phyloP scores from a whole-genome alignment of 2,113 vertebrate genomes.

The Uropsilus gracilis region DNA sequence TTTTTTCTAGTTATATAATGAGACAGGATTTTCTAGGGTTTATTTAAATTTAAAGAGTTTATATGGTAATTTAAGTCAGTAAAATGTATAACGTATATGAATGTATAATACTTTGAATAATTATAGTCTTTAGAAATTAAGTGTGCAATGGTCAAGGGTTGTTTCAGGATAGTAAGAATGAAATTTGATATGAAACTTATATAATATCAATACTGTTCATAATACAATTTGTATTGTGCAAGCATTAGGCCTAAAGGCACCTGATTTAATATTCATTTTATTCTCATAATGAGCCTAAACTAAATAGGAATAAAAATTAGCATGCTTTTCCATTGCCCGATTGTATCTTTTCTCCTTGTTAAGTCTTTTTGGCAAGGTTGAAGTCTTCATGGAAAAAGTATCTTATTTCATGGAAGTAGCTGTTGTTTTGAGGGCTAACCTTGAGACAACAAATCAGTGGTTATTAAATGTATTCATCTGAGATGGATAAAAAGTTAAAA shows the following conservation, averaged over 20 bases:
- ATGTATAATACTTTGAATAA: neutral
- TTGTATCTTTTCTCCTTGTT: neutral
- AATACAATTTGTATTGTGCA: neutral
- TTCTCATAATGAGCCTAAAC: neutral
- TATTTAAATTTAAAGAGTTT: conserved; percentile 44
- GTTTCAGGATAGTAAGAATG: neutral
- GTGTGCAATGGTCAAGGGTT: neutral
- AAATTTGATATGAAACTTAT: neutral
- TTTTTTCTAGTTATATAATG: neutral
- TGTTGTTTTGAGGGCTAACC: neutral
- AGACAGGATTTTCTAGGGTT: neutral
- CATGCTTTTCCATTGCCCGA: neutral
- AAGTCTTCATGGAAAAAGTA: neutral
- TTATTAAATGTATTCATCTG: neutral
- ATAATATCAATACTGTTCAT: neutral
- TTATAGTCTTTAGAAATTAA: neutral
- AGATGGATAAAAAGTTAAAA: neutral
- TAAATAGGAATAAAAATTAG: neutral
- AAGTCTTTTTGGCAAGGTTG: conserved; percentile 12
- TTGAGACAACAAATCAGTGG: neutral
- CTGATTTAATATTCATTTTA: neutral
- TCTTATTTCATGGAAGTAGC: neutral
- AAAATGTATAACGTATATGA: neutral
- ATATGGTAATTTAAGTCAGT: neutral
- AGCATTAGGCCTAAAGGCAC: neutral